These are phyloP conservation scores for Chiloscyllium plagiosum DNA, from an alignment of 2,113 vertebrate genomes.

Conservation along the genomic window DNA sequence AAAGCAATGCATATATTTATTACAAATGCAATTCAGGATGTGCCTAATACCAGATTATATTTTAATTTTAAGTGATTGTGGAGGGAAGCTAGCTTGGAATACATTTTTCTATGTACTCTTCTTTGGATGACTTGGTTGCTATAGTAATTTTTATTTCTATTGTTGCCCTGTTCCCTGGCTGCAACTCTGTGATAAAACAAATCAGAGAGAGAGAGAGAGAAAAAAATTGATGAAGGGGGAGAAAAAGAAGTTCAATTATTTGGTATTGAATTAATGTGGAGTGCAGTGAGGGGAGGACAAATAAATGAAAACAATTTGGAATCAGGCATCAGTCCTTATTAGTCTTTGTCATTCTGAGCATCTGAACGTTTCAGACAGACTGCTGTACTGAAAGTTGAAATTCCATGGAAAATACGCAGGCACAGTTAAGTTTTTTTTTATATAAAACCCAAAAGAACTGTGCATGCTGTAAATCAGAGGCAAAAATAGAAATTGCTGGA, in stretches of 20 bases:
- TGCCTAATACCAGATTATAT: slow-evolving; percentile 12
- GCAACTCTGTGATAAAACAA: slow-evolving; percentile 12
- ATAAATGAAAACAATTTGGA: slow-evolving; percentile 21
- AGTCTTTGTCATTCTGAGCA: neutral
- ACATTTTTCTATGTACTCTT: neutral
- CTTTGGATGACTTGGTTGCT: neutral
- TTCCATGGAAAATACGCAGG: neutral
- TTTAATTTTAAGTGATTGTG: neutral
- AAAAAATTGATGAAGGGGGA: neutral
- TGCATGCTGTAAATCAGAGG: no score
- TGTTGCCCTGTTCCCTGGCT: neutral
- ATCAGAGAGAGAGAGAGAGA: neutral
- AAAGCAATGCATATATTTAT: slow-evolving; percentile 19
- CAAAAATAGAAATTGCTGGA: no score
- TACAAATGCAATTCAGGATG: neutral
- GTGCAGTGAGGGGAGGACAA: neutral
- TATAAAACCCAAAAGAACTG: no score
- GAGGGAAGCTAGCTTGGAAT: neutral
- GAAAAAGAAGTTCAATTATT: slow-evolving; percentile 28
- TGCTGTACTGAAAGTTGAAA: slow-evolving; percentile 9
- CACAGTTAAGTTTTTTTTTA: neutral
- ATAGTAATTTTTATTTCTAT: slow-evolving; percentile 21
- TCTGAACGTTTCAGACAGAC: neutral
- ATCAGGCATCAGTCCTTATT: neutral
- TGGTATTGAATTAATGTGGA: neutral